Conservation (phyloP, 2,888 invertebrate genomes). For the Orchesella flavescens region DNA sequence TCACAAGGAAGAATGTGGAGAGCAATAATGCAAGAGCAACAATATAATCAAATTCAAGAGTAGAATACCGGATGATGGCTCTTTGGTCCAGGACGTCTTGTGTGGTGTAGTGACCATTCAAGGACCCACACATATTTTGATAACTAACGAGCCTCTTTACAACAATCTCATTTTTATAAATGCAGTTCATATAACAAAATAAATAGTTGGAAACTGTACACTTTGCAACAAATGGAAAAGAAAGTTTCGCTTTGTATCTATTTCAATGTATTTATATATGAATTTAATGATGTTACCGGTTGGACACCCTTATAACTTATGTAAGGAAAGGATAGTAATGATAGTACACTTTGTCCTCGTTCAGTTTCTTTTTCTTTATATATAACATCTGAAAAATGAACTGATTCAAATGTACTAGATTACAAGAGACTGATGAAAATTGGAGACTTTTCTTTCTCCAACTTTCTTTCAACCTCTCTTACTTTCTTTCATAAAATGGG, state of each 20-base stretch:
- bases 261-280: background rate
- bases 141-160: constrained; percentile 30
- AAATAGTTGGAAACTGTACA: background rate
- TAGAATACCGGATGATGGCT: background rate
- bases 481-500: background rate
- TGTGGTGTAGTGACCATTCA: constrained; percentile 10
- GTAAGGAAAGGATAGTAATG: constrained; percentile 11
- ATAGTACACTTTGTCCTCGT: constrained; percentile 22
- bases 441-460: constrained; percentile 20
- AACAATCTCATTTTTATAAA: constrained; percentile 14
- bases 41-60: constrained; percentile 1
- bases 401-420: constrained; percentile 22
- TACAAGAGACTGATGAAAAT: constrained; percentile 35
- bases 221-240: background rate
- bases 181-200: background rate
- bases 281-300: background rate
- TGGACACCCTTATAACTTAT: constrained; percentile 12
- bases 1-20: background rate
- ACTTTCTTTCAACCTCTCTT: background rate
- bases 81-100: background rate
- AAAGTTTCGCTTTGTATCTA: background rate
- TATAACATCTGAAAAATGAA: constrained; percentile 13
- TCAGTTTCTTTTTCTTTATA: constrained; percentile 27
- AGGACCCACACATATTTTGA: constrained; percentile 6
- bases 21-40: background rate